phyloP scores from a whole-genome alignment of 2,888 invertebrate genomes.

The Dynastes hyllus region DNA sequence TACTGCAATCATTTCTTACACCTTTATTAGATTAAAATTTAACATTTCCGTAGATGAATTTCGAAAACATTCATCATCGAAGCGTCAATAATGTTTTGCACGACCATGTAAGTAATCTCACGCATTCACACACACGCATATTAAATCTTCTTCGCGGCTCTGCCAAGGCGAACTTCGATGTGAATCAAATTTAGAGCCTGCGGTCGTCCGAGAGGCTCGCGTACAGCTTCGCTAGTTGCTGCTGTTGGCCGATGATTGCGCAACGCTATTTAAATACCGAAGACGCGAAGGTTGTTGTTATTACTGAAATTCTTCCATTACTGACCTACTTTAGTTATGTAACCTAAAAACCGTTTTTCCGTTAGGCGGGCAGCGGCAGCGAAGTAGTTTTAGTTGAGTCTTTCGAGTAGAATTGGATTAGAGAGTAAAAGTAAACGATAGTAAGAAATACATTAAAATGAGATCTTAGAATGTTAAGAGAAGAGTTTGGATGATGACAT shows the following conservation, averaged over 20 bases:
- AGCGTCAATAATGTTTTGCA: no score
- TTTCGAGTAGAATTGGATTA: no score
- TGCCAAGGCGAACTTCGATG: constrained; percentile 33
- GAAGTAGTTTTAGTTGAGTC: no score
- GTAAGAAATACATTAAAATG: no score
- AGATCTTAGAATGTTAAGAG: no score
- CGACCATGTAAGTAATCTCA: background rate
- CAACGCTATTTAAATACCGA: constrained; percentile 59
- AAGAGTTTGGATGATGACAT: no score
- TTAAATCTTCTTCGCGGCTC: constrained; percentile 13
- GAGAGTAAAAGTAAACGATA: no score
- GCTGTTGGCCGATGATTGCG: constrained; percentile 11
- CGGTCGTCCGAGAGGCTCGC: background rate
- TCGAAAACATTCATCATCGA: no score
- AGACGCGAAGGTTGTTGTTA: constrained; percentile 62
- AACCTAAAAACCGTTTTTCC: constrained; percentile 46
- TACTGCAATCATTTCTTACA: no score
- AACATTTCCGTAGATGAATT: no score
- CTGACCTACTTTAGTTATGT: constrained; percentile 52
- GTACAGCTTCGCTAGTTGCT: background rate
- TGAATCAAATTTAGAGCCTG: constrained; percentile 28
- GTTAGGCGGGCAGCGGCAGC: constrained; percentile 6
- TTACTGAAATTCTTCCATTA: constrained; percentile 47
- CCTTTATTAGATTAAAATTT: no score
- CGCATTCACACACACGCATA: constrained; percentile 2